A percentile compares a stretch with the other conserved stretches of the same genome.
Conservation (phyloP, 1,140 invertebrate species). For the Polypedilum vanderplanki region DNA sequence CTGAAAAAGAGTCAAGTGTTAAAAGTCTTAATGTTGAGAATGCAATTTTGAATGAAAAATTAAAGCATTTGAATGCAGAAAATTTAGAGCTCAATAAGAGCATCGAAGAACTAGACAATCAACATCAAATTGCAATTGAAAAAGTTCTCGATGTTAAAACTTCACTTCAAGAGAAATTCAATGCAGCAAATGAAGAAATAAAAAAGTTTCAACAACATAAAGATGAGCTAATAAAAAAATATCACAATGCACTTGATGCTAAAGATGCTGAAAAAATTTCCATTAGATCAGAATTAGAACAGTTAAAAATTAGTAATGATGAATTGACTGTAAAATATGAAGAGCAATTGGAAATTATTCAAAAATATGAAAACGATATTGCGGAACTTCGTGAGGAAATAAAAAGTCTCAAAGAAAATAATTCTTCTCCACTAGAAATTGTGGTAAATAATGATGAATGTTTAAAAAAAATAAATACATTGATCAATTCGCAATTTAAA, state of each 20-base stretch:
- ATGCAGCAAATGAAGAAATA: constrained; percentile 35
- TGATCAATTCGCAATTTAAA: constrained; percentile 1
- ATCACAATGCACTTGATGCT: not conserved
- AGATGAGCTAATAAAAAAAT: constrained; percentile 13
- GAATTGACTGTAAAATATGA: constrained; percentile 15
- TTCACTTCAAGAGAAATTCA: constrained; percentile 51
- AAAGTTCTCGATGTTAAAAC: constrained; percentile 55
- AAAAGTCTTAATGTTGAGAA: constrained; percentile 34
- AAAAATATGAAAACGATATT: not conserved
- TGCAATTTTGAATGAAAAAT: constrained; percentile 44
- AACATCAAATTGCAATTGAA: constrained; percentile 62
- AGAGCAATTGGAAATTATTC: not conserved
- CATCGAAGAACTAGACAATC: constrained; percentile 64
- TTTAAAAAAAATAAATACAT: not conserved
- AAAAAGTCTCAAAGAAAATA: not conserved
- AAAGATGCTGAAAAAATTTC: not conserved
- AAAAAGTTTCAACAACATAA: constrained; percentile 24
- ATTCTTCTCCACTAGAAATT: not conserved
- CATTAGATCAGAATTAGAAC: constrained; percentile 31
- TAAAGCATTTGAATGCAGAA: constrained; percentile 44
- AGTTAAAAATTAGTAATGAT: not conserved
- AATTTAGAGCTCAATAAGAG: constrained; percentile 51
- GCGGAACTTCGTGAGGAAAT: not conserved
- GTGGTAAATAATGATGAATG: not conserved
- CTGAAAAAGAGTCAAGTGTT: constrained; percentile 33